These are phyloP conservation scores for Lithophane semibrunnea DNA, from an alignment of 2,888 invertebrate genomes.

Conservation along the genomic window DNA sequence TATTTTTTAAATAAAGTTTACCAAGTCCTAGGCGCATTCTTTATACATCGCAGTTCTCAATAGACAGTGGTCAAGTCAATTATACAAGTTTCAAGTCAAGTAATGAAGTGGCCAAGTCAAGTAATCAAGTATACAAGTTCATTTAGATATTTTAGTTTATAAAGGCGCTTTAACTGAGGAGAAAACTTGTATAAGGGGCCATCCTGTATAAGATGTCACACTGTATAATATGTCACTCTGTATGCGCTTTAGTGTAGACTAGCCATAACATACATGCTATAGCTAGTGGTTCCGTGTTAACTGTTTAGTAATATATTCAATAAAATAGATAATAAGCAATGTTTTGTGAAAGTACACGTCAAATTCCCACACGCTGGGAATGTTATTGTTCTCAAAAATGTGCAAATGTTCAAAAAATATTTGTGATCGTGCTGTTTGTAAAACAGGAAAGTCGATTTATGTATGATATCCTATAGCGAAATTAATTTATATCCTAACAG, in stretches of 20 bases:
- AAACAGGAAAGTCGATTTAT: neutral
- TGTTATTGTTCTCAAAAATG: conserved; percentile 30
- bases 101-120: too few species aligned
- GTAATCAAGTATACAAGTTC: neutral
- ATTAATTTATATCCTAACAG: neutral
- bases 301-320: conserved; percentile 54
- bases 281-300: conserved; percentile 33
- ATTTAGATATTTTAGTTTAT: neutral
- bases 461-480: neutral
- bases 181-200: neutral
- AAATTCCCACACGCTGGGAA: conserved; percentile 10
- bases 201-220: neutral
- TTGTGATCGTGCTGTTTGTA: conserved; percentile 1
- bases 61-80: neutral
- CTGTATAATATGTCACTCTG: neutral
- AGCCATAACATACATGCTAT: conserved; percentile 6
- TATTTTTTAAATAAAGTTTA: neutral
- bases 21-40: too few species aligned
- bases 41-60: too few species aligned
- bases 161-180: neutral
- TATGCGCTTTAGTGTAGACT: conserved; percentile 11
- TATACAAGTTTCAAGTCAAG: neutral
- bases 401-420: neutral
- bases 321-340: conserved; percentile 43
- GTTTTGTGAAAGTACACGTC: conserved; percentile 51